Evolutionary conservation across 2,888 invertebrate genomes (phyloP).

Genomic region (Pedicia rivosa): DNA sequence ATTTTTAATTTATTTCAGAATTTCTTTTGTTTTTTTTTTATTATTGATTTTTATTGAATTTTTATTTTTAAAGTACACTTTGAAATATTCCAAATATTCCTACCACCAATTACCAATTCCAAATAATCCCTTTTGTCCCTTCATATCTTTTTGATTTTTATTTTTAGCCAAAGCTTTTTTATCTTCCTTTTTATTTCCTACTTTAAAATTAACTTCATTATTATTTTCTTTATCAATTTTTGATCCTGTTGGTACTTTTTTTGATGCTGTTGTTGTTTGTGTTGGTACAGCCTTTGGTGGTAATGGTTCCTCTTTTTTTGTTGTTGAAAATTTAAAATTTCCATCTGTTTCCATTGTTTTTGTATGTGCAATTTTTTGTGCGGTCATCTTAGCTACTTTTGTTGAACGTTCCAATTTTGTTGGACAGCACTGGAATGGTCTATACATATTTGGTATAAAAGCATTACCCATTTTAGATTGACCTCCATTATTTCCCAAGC

Average conservation of each 20-base stretch:
- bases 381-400: slow-evolving; percentile 62
- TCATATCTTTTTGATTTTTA: slow-evolving; percentile 28
- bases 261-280: slow-evolving; percentile 11
- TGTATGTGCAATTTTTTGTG: slow-evolving; percentile 28
- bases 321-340: slow-evolving; percentile 15
- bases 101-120: slow-evolving; percentile 76
- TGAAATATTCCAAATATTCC: slow-evolving; percentile 32
- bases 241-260: slow-evolving; percentile 7
- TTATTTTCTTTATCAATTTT: slow-evolving; percentile 5
- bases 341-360: slow-evolving; percentile 16
- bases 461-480: slow-evolving; percentile 27
- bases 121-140: slow-evolving; percentile 49
- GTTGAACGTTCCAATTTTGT: slow-evolving; percentile 63
- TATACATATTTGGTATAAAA: slow-evolving; percentile 45
- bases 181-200: slow-evolving; percentile 17
- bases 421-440: slow-evolving; percentile 88
- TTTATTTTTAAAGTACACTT: neutral
- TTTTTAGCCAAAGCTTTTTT: slow-evolving; percentile 32
- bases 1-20: too few species aligned
- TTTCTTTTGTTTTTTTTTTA: too few species aligned
- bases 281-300: slow-evolving; percentile 13
- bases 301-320: slow-evolving; percentile 24
- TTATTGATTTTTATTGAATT: too few species aligned
- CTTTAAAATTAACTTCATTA: slow-evolving; percentile 9
- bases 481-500: slow-evolving; percentile 62